Evolutionary conservation across 2,113 vertebrate species (phyloP).

Genomic region (Dunckerocampus dactyliophorus): DNA sequence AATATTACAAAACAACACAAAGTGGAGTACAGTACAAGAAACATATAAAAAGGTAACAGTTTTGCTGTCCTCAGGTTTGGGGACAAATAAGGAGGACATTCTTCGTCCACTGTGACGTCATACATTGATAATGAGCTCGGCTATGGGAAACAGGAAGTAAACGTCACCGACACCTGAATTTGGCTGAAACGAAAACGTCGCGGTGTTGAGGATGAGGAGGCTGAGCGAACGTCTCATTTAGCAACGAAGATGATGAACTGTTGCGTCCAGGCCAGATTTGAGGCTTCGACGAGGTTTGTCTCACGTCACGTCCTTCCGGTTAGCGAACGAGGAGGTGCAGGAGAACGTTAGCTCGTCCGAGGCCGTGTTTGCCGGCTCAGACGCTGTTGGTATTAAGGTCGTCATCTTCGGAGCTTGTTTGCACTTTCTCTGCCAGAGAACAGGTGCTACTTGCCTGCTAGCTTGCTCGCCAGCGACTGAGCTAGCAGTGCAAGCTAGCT

Average conservation of each 20-base stretch:
- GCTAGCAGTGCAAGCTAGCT: conserved; percentile 17
- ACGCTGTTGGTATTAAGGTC: too few species aligned
- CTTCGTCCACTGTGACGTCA: not conserved
- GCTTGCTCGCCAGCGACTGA: conserved; percentile 3
- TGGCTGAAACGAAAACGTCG: conserved; percentile 47
- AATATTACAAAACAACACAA: too few species aligned
- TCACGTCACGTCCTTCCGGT: not conserved
- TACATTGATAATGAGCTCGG: not conserved
- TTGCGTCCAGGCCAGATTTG: conserved; percentile 42
- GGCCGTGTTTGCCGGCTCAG: too few species aligned
- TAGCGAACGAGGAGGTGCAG: too few species aligned
- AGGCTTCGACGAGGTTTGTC: conserved; percentile 56
- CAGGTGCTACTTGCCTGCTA: conserved; percentile 28
- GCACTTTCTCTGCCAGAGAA: not conserved
- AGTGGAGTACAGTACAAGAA: too few species aligned
- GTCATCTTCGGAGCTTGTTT: too few species aligned
- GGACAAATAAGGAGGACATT: too few species aligned
- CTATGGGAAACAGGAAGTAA: conserved; percentile 69
- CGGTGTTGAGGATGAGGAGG: conserved; percentile 44
- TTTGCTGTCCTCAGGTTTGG: too few species aligned
- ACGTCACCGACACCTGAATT: conserved; percentile 66
- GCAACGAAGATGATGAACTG: conserved; percentile 52
- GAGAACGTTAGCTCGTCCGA: too few species aligned
- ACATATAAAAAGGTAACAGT: too few species aligned
- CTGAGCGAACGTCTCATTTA: not conserved